Percentiles rank a stretch among this genome's conserved stretches.
These are phyloP conservation scores for Caenorhabditis drosophilae DNA, from an alignment of 2,888 invertebrate genomes.

Conservation along the genomic window DNA sequence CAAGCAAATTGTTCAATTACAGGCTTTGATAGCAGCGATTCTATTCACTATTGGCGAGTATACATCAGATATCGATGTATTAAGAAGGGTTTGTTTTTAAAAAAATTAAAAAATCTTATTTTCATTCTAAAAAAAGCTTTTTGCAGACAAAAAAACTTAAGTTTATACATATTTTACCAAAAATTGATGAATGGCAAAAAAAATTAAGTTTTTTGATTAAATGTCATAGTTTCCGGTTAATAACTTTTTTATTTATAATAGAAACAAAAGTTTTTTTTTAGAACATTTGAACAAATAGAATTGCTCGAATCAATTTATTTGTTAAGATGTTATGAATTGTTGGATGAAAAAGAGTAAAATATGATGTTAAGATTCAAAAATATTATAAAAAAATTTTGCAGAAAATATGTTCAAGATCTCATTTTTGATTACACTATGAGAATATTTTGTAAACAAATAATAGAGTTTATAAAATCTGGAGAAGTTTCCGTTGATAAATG, in stretches of 20 bases:
- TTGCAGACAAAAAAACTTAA: slow-evolving; percentile 5
- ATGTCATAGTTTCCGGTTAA: slow-evolving; percentile 12
- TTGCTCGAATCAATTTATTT: slow-evolving; percentile 17
- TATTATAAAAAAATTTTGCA: too few species aligned
- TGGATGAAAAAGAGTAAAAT: slow-evolving; percentile 2
- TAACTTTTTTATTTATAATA: too few species aligned
- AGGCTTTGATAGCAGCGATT: slow-evolving; percentile 22
- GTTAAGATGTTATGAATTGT: slow-evolving; percentile 4
- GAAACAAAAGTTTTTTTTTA: too few species aligned
- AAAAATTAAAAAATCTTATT: neutral
- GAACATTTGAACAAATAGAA: slow-evolving; percentile 12
- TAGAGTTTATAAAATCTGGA: slow-evolving; percentile 29
- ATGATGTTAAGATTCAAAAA: too few species aligned
- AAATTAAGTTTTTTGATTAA: slow-evolving; percentile 11
- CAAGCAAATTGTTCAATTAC: neutral
- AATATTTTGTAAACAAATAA: slow-evolving; percentile 27
- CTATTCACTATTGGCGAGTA: slow-evolving; percentile 18
- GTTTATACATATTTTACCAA: slow-evolving; percentile 18
- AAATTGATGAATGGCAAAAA: slow-evolving; percentile 16
- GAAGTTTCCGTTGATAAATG: slow-evolving; percentile 26
- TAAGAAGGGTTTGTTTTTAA: slow-evolving; percentile 14
- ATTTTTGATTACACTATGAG: slow-evolving; percentile 28
- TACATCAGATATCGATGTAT: slow-evolving; percentile 22
- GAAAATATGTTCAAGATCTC: slow-evolving; percentile 7
- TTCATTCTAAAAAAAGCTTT: neutral